These are phyloP conservation scores for Papilio protenor DNA, from an alignment of 2,888 invertebrate species.

Conservation along the genomic window DNA sequence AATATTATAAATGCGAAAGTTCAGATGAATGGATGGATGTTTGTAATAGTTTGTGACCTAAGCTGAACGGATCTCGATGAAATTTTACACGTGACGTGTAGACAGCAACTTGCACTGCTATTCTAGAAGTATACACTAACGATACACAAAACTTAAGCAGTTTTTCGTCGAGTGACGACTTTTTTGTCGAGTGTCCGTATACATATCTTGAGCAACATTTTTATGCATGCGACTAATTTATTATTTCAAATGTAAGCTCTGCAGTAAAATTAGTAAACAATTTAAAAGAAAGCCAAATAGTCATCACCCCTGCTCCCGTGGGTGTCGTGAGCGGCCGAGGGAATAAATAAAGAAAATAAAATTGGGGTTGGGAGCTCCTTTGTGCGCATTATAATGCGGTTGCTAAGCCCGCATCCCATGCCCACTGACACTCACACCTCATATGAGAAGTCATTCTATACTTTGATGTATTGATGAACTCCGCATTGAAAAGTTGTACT, in stretches of 20 bases:
- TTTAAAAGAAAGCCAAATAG: conserved; percentile 6
- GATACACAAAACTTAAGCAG: too few species aligned
- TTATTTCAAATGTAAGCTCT: conserved; percentile 3
- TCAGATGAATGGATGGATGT: too few species aligned
- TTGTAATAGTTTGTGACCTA: too few species aligned
- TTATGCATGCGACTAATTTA: neutral
- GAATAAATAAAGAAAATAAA: conserved; percentile 37
- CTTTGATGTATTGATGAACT: neutral
- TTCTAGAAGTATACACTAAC: too few species aligned
- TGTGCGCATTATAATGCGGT: conserved; percentile 34
- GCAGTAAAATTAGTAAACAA: conserved; percentile 6
- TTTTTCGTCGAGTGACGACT: too few species aligned
- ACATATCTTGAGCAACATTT: too few species aligned
- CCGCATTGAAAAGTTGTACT: too few species aligned
- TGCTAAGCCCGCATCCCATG: conserved; percentile 24
- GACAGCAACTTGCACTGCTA: too few species aligned
- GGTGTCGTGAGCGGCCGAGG: conserved; percentile 30
- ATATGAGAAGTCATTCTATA: conserved; percentile 5
- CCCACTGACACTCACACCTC: neutral
- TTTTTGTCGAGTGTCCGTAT: too few species aligned
- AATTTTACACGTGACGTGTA: too few species aligned
- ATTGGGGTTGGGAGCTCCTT: conserved; percentile 33
- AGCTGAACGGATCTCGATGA: too few species aligned
- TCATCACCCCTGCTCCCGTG: conserved; percentile 34
- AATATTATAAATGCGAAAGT: too few species aligned